Conservation (phyloP, 1,140 invertebrate species). For the Bombyx mori region ASM3026992v2 NC_085116.1:2051501-2052000, state of each 20-base stretch:
- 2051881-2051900: no score
- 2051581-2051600: conserved; percentile 79
- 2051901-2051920: no score
- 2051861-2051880: no score
- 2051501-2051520: not conserved
- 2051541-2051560: conserved; percentile 77
- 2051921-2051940: not conserved
- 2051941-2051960: not conserved
- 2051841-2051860: no score
- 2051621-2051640: conserved; percentile 80
- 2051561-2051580: conserved; percentile 59
- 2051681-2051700: no score
- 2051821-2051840: no score
- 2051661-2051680: conserved; percentile 14
- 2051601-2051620: conserved; percentile 80
- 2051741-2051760: no score
- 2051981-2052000: conserved; percentile 55
- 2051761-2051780: no score
- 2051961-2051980: conserved; percentile 18
- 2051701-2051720: no score
- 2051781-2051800: no score
- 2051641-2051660: conserved; percentile 75
- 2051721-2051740: no score
- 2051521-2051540: conserved; percentile 38
- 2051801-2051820: no score